Percentiles rank a stretch among this genome's conserved stretches.
Conservation (phyloP, 2,888 invertebrate genomes). For the Periphyllus acericola region DNA sequence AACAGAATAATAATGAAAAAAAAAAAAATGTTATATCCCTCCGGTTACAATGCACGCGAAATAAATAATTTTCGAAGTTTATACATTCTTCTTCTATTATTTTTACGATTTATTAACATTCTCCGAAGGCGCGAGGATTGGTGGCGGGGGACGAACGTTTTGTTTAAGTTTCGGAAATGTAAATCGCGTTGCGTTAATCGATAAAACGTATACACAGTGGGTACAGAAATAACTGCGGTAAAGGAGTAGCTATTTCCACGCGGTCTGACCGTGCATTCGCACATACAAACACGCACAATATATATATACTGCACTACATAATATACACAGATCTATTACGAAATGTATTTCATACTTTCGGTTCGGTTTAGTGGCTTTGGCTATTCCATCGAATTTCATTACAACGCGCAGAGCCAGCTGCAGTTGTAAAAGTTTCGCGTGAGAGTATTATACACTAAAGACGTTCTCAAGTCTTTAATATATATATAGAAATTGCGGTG, state of each 20-base stretch:
- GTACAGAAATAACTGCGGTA: neutral
- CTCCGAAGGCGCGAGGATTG: neutral
- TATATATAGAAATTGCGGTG: neutral
- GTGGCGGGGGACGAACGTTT: neutral
- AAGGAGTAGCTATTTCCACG: neutral
- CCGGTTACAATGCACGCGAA: slow-evolving; percentile 36
- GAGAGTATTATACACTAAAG: neutral
- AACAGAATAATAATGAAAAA: neutral
- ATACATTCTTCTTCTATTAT: slow-evolving; percentile 39
- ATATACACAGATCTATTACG: neutral
- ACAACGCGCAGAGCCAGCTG: neutral
- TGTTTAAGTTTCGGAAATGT: neutral
- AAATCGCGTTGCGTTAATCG: slow-evolving; percentile 3
- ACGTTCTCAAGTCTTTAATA: neutral
- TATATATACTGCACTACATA: neutral
- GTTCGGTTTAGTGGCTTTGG: neutral
- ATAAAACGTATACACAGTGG: neutral
- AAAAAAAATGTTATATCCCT: slow-evolving; percentile 44
- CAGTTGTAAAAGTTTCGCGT: neutral
- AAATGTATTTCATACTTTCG: neutral
- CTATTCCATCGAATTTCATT: neutral
- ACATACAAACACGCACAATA: neutral
- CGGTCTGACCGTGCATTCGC: neutral
- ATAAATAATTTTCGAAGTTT: slow-evolving; percentile 47
- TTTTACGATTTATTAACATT: slow-evolving; percentile 39